These are phyloP conservation scores for Heptranchias perlo DNA, from an alignment of 2,113 vertebrate species.

Conservation along the genomic window DNA sequence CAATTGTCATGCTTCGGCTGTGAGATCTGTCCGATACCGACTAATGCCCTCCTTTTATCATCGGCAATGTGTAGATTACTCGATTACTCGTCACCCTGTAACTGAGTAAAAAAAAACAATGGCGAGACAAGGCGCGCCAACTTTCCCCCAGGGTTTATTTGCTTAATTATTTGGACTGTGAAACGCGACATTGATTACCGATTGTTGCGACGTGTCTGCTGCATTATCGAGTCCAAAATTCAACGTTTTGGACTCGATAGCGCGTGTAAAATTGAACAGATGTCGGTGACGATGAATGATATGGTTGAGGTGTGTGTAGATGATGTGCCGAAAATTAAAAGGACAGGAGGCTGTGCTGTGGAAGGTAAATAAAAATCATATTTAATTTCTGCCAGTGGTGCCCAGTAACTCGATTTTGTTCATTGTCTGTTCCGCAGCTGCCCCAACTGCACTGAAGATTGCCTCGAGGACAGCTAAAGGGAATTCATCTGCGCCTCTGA, in stretches of 20 bases:
- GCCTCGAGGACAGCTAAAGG: not conserved
- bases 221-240: too few relatives aligned
- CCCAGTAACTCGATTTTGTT: not conserved
- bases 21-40: not conserved
- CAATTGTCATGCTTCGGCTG: not conserved
- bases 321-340: not conserved
- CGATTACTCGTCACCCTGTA: too few relatives aligned
- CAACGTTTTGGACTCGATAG: not conserved
- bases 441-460: too few relatives aligned
- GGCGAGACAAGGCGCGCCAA: too few relatives aligned
- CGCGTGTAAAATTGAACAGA: not conserved
- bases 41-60: not conserved
- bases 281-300: not conserved
- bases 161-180: not conserved
- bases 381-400: not conserved
- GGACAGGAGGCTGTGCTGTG: too few relatives aligned
- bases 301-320: not conserved
- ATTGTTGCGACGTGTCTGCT: not conserved
- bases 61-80: not conserved
- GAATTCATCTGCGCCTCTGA: not conserved
- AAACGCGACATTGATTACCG: not conserved
- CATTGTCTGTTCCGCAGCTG: not conserved
- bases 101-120: too few relatives aligned
- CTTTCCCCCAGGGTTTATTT: not conserved
- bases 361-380: not conserved